Conservation (phyloP, 2,888 invertebrate genomes). For the Caenorhabditis japonica region DNA sequence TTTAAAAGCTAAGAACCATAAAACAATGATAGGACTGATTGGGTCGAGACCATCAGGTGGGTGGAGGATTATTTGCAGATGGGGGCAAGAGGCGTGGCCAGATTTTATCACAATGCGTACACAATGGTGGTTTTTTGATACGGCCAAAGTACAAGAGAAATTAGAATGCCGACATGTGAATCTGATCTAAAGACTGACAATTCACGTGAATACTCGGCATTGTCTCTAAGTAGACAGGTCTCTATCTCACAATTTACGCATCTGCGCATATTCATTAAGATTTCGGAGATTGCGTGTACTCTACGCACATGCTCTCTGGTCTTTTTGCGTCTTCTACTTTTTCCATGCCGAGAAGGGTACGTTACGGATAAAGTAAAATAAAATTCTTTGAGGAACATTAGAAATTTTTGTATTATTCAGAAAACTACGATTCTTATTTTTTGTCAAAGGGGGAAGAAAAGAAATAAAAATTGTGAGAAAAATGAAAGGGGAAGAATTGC, state of each 20-base stretch:
- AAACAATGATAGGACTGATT: constrained; percentile 16
- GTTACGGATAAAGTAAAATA: constrained; percentile 7
- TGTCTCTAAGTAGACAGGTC: constrained; percentile 34
- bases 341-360: neutral
- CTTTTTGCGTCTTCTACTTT: constrained; percentile 2
- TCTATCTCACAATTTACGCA: constrained; percentile 37
- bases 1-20: too few relatives aligned
- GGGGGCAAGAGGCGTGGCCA: constrained; percentile 31
- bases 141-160: constrained; percentile 51
- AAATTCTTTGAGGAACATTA: constrained; percentile 33
- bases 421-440: neutral
- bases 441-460: neutral
- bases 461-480: neutral
- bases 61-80: constrained; percentile 36
- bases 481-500: neutral
- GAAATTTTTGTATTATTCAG: too few relatives aligned
- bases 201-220: constrained; percentile 35
- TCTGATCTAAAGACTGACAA: neutral
- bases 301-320: constrained; percentile 36
- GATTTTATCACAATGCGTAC: constrained; percentile 37
- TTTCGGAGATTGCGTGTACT: constrained; percentile 7
- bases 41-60: constrained; percentile 21
- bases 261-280: constrained; percentile 39
- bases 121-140: constrained; percentile 43
- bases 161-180: constrained; percentile 47